A percentile compares a stretch with the other conserved stretches of the same genome.
These are phyloP conservation scores for Liposcelis brunnea DNA, from an alignment of 2,888 invertebrate species.

Conservation along the genomic window DNA sequence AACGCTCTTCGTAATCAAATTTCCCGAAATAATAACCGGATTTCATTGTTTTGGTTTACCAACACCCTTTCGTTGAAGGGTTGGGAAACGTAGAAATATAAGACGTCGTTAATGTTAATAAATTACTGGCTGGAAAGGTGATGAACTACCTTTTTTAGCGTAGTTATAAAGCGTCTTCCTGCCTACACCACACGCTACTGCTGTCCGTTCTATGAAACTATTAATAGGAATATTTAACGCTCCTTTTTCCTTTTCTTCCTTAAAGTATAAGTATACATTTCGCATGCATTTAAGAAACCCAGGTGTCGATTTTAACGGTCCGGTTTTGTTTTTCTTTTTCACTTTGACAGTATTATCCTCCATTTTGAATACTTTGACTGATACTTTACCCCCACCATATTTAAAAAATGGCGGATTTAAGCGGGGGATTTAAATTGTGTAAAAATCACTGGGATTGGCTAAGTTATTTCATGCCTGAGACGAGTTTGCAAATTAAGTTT, in stretches of 20 bases:
- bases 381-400: too few species aligned
- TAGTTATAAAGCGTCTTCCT: slow-evolving; percentile 8
- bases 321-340: slow-evolving; percentile 8
- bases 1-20: too few species aligned
- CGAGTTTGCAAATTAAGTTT: too few species aligned
- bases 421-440: too few species aligned
- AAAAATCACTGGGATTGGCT: too few species aligned
- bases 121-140: background rate
- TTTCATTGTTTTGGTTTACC: too few species aligned
- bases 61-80: too few species aligned
- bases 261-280: slow-evolving; percentile 8
- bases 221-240: slow-evolving; percentile 8
- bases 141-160: slow-evolving; percentile 5
- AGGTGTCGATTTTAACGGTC: slow-evolving; percentile 1
- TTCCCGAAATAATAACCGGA: too few species aligned
- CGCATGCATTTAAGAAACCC: slow-evolving; percentile 8
- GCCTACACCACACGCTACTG: slow-evolving; percentile 8
- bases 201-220: slow-evolving; percentile 7
- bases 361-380: background rate
- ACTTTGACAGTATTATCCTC: slow-evolving; percentile 4
- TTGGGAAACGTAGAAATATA: too few species aligned
- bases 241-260: slow-evolving; percentile 8
- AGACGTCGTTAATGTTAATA: too few species aligned
- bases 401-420: too few species aligned
- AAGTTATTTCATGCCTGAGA: too few species aligned